Evolutionary conservation across 1,140 invertebrate genomes (phyloP).

Genomic region (Drosophila lacertosa): DNA sequence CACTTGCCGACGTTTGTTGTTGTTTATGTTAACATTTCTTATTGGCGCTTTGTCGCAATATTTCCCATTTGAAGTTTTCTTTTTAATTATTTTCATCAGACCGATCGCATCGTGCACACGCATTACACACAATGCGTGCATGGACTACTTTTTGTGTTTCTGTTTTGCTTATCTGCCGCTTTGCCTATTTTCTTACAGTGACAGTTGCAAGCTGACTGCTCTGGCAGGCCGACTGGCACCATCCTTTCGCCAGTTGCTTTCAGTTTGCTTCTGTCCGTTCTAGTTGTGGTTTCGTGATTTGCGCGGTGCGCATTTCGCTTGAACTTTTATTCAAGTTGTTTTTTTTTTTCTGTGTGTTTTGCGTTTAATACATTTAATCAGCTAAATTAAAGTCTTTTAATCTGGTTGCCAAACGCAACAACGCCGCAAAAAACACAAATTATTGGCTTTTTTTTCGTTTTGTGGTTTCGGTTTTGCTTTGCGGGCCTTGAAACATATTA

Average conservation of each 20-base stretch:
- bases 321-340: conserved; percentile 36
- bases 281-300: conserved; percentile 41
- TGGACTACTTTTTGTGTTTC: conserved; percentile 14
- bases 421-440: conserved; percentile 22
- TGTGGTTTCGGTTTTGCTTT: conserved; percentile 44
- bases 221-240: background rate
- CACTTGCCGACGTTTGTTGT: conserved; percentile 57
- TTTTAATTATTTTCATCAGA: conserved; percentile 40
- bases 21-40: conserved; percentile 68
- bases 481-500: conserved; percentile 70
- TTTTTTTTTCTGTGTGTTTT: conserved; percentile 28
- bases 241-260: conserved; percentile 5
- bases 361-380: conserved; percentile 33
- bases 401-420: conserved; percentile 37
- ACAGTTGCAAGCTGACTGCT: conserved; percentile 28
- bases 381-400: conserved; percentile 24
- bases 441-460: conserved; percentile 32
- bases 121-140: background rate
- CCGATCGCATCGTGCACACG: background rate
- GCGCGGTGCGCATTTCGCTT: conserved; percentile 40
- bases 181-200: conserved; percentile 9
- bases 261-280: conserved; percentile 12
- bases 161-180: conserved; percentile 20
- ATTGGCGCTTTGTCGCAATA: conserved; percentile 63
- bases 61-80: conserved; percentile 66